Conservation (phyloP, 2,888 invertebrate genomes). For the Drosophila lacicola region DNA sequence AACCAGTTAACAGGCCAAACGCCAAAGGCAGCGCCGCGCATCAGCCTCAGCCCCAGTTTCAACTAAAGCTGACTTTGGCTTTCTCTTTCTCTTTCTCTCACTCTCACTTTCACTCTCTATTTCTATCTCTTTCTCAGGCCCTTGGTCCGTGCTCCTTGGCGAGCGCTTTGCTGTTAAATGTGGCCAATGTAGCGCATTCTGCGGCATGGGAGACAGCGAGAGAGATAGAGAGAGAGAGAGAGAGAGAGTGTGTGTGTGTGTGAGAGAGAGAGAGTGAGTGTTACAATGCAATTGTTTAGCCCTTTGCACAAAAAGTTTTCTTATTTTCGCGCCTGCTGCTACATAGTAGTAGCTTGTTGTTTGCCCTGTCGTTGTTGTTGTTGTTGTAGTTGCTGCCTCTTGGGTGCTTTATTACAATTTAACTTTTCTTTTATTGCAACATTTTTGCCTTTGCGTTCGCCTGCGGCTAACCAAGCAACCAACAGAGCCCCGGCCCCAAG, state of each 20-base stretch:
- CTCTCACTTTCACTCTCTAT: too few species aligned
- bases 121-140: background rate
- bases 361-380: conserved; percentile 20
- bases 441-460: conserved; percentile 64
- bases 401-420: conserved; percentile 78
- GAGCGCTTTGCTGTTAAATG: conserved; percentile 48
- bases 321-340: conserved; percentile 67
- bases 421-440: conserved; percentile 77
- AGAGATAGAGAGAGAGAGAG: background rate
- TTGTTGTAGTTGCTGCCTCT: conserved; percentile 46
- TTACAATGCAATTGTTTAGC: conserved; percentile 66
- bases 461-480: conserved; percentile 62
- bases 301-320: conserved; percentile 61
- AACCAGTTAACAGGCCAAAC: background rate
- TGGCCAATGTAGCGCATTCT: conserved; percentile 50
- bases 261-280: background rate
- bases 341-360: conserved; percentile 35
- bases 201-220: conserved; percentile 12
- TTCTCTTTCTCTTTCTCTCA: too few species aligned
- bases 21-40: background rate
- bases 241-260: background rate
- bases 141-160: conserved; percentile 31
- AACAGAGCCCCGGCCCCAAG: conserved; percentile 18
- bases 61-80: background rate
- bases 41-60: background rate